phyloP scores from a whole-genome alignment of 2,797 vertebrate species.

The Pseudochaenichthys georgianus region DNA sequence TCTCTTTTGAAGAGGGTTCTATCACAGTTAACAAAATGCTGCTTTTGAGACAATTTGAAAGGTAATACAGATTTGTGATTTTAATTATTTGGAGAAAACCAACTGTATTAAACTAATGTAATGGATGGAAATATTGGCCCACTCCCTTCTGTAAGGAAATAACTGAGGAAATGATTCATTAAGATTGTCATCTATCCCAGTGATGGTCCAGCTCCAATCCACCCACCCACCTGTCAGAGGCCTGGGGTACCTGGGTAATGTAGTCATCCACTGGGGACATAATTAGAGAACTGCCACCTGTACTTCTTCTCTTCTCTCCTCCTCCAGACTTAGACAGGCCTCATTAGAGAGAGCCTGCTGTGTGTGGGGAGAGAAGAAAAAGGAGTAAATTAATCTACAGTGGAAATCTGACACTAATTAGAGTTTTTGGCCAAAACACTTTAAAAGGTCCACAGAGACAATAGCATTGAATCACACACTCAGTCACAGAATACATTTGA shows the following conservation, averaged over 20 bases:
- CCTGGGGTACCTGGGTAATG: constrained; percentile 80
- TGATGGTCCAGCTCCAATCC: constrained; percentile 49
- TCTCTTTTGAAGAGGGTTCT: no score
- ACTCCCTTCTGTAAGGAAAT: constrained; percentile 40
- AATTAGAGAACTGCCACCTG: constrained; percentile 81
- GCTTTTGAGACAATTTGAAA: not conserved
- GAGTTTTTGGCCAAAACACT: constrained; percentile 71
- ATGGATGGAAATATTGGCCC: constrained; percentile 37
- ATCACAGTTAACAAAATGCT: no score
- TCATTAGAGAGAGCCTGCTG: constrained; percentile 69
- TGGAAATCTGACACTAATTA: constrained; percentile 82
- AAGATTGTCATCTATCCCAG: constrained; percentile 61
- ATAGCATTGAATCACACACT: constrained; percentile 39
- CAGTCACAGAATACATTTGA: constrained; percentile 65
- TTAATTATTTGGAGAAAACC: constrained; percentile 4
- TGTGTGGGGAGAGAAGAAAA: not conserved
- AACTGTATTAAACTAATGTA: constrained; percentile 8
- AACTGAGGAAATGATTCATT: constrained; percentile 58
- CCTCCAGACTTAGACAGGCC: constrained; percentile 59
- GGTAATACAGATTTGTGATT: not conserved
- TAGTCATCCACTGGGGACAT: constrained; percentile 80
- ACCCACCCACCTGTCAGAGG: constrained; percentile 67
- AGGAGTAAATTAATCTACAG: constrained; percentile 74
- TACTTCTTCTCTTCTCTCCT: constrained; percentile 61
- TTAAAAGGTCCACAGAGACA: constrained; percentile 65